Evolutionary conservation across 2,113 vertebrate species (phyloP).

Genomic region (Pogona vitticeps): DNA sequence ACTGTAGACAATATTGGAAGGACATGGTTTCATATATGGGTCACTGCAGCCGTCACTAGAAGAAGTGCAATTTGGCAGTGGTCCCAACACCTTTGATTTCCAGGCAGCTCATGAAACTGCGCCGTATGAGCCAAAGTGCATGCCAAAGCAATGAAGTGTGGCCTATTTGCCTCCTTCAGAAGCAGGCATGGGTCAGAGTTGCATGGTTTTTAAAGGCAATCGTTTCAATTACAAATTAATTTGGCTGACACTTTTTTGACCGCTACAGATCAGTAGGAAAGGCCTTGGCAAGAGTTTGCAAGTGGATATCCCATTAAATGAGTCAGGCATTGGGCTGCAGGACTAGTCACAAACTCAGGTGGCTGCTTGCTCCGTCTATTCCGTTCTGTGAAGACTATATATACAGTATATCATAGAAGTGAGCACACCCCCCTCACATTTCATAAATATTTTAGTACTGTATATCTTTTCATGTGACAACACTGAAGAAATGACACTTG

Average conservation of each 20-base stretch:
- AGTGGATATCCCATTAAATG: background rate
- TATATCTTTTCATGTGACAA: too few relatives aligned
- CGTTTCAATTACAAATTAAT: background rate
- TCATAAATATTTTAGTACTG: too few relatives aligned
- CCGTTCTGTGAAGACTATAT: too few relatives aligned
- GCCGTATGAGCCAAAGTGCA: too few relatives aligned
- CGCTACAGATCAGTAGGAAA: background rate
- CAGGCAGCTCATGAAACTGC: background rate
- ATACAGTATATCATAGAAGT: too few relatives aligned
- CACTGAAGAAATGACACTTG: too few relatives aligned
- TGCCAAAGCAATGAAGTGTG: background rate
- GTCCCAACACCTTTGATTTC: background rate
- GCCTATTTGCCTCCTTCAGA: background rate
- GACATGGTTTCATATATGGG: background rate
- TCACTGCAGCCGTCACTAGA: fast-evolving
- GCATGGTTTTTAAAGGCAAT: fast-evolving
- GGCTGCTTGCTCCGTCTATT: too few relatives aligned
- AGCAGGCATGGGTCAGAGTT: background rate
- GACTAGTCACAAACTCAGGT: background rate
- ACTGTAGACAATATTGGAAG: background rate
- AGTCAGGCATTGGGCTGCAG: background rate
- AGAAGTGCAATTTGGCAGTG: background rate
- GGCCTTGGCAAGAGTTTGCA: background rate
- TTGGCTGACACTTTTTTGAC: background rate
- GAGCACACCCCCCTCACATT: too few relatives aligned